Evolutionary conservation across 2,888 invertebrate genomes (phyloP), one percentile per base, ranked within the genome.

Genomic region (Apantesis nais): DNA sequence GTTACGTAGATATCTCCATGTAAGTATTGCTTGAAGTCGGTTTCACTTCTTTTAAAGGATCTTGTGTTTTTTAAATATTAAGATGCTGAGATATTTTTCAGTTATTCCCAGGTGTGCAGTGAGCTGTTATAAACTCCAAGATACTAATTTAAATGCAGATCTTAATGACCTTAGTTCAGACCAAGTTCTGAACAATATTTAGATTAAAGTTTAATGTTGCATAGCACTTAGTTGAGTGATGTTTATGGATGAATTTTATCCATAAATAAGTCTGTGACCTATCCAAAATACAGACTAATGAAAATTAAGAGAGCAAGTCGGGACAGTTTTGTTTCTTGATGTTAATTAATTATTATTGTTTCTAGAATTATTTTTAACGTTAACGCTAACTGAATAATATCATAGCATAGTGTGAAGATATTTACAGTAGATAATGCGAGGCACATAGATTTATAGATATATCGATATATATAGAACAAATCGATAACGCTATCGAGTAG

Each of bases 401-500:
- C 34, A 34, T 34, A 4, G 34, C n/a, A n/a, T n/a, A n/a, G n/a
- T 12, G 1, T 12, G 16, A 16, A 9, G 16, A 44, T 44, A 16
- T 29, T 29, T 2, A 29, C 29, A 58, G 58, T 58, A 19, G 2
- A 29, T 16, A 58, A 29, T 29, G 2, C 16, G 14, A 1, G 12
- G 16, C 14, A 48, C 14, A 22, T 48, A 7, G 16, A 48, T 0
- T 48, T 48, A 0, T 7, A 41, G 29, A 63, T 31, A 29, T 16
- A n/a, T n/a, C n/a, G n/a, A 31, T 64, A 34, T 31, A 48, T 52
- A 25, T 52, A 52, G 52, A 52, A 65, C 2, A 65, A 65, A 65
- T 65, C 65, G 34, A 52, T 52, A n/a, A 52, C 8, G 16, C 16
- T 34, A 52, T 25, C 14, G n/a, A 37, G n/a, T 58, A 16, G 25